Percentiles rank a stretch among this genome's conserved stretches.
Evolutionary conservation across 2,888 invertebrate genomes (phyloP).

Genomic region (Oscheius sp.): DNA sequence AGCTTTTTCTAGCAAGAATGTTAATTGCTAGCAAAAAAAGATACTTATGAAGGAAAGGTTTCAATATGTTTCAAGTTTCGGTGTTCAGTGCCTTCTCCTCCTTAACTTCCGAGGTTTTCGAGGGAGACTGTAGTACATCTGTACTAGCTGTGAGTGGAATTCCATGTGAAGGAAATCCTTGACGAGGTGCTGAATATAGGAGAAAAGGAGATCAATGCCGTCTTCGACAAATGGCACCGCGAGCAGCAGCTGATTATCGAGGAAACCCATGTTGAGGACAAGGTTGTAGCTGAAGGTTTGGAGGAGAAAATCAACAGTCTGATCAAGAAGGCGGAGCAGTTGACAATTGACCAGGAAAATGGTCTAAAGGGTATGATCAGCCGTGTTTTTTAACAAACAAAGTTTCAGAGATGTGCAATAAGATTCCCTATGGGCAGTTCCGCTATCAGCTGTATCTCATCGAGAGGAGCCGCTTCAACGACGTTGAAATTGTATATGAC

Average conservation of each 20-base stretch:
- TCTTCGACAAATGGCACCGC: conserved; percentile 8
- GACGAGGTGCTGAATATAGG: background rate
- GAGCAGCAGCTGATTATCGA: background rate
- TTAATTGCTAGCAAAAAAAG: no score
- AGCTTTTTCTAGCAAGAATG: no score
- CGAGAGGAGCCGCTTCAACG: conserved; percentile 7
- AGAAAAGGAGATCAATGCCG: conserved; percentile 5
- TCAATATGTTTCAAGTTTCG: no score
- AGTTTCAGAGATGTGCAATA: conserved; percentile 5
- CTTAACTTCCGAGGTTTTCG: no score
- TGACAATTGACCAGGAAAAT: conserved; percentile 9
- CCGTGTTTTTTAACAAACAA: background rate
- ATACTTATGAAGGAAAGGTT: no score
- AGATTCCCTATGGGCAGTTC: conserved; percentile 14
- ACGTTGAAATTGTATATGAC: conserved; percentile 22
- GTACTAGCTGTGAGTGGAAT: background rate
- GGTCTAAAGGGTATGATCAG: conserved; percentile 5
- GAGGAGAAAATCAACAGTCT: background rate
- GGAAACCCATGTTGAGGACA: background rate
- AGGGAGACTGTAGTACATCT: no score
- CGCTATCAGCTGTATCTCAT: conserved; percentile 22
- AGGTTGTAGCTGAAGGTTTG: background rate
- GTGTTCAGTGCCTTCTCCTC: no score
- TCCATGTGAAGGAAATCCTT: conserved; percentile 3
- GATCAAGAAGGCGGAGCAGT: background rate